Percentiles rank a stretch among this genome's conserved stretches.
phyloP scores from a whole-genome alignment of 1,140 invertebrate genomes.

The Matsumurasca onukii region DNA sequence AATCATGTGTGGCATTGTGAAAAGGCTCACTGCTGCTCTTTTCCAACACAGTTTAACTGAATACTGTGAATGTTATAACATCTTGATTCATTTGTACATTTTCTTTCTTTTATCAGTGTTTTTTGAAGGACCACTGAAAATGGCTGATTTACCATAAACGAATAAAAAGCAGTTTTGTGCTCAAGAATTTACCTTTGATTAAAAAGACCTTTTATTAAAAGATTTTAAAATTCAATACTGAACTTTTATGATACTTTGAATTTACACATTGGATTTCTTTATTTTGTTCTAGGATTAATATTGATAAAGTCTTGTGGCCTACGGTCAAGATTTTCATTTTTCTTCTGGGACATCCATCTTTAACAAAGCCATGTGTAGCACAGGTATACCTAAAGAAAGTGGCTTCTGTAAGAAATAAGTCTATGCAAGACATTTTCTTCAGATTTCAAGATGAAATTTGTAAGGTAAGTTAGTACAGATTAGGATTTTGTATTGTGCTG shows the following conservation, averaged over 20 bases:
- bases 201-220: neutral
- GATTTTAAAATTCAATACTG: neutral
- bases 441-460: constrained; percentile 39
- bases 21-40: no score
- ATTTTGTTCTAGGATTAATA: constrained; percentile 36
- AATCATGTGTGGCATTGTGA: no score
- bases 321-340: constrained; percentile 36
- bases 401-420: constrained; percentile 37
- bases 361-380: constrained; percentile 25
- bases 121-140: neutral
- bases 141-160: neutral
- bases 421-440: constrained; percentile 36
- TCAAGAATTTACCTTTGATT: neutral
- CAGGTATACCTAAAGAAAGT: constrained; percentile 38
- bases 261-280: neutral
- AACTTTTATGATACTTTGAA: neutral
- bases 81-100: no score
- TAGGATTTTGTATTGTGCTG: neutral
- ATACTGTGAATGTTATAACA: no score
- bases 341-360: constrained; percentile 37
- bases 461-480: constrained; percentile 29
- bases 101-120: no score
- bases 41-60: no score
- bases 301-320: constrained; percentile 35
- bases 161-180: neutral